Base-by-base conservation (phyloP, 2,888 invertebrate genomes). In the Cheilosia vernalis region DNA sequence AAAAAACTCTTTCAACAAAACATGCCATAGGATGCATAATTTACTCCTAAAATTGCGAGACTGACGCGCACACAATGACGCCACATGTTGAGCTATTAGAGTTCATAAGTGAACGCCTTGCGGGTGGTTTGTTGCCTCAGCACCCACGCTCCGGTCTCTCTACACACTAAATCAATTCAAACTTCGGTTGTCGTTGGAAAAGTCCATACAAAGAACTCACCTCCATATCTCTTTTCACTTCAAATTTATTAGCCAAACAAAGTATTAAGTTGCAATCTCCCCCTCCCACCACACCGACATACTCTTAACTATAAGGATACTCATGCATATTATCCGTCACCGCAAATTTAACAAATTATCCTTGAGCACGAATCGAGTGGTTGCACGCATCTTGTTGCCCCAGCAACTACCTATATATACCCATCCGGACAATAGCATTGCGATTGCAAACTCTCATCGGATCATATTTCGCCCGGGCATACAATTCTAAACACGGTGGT, bases 271-370 rank as follows among this genome's bases (percentile, higher is more conserved):
- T 85, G 72, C 85, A 85, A 85, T 85, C 85, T 49, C 61, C 66
- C 72, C 67, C 69, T 53, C 70, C 58, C 70, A 17, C 63, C 55
- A 17, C 44, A 7, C 55, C 49, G 55, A 66, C 51, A 49, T 17
- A 21, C 24, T 24, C 24, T 2, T 2, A 69, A 61, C 69, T 37
- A 30, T 44, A 58, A 64, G 64, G 73, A 84, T 79, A 69, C 60
- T 66, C 64, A 27, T 79, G 80, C 84, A 84, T 80, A 84, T 80
- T 81, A 85, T 81, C 70, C 85, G 85, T 85, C 85, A 81, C 85
- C 85, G 81, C 81, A 85, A 76, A 85, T 81, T 85, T 87, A 87
- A 87, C 87, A 87, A 87, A 87, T 87, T 87, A 87, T 87, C 87
- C 87, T 83, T 83, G 77, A 87, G 86, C 87, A 87, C 87, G 87